A percentile compares a stretch with the other conserved stretches of the same genome.
Evolutionary conservation across 1,140 invertebrate genomes (phyloP).

Genomic region (Prorops nasuta): DNA sequence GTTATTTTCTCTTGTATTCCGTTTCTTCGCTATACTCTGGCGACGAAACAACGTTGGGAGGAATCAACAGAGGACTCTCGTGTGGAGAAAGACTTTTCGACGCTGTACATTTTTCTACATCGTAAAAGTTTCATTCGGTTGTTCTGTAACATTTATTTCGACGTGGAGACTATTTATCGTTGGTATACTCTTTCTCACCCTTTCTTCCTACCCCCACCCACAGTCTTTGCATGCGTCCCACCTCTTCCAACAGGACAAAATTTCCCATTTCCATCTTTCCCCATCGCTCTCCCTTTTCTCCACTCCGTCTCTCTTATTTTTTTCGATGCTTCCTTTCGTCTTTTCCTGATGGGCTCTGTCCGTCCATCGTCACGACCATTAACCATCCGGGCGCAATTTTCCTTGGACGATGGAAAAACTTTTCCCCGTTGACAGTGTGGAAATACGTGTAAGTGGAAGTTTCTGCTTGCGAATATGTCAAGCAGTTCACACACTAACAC

Average conservation of each 20-base stretch:
- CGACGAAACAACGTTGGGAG: slow-evolving; percentile 3
- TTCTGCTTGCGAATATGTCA: too few relatives aligned
- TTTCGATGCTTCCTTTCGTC: slow-evolving; percentile 16
- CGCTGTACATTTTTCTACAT: too few relatives aligned
- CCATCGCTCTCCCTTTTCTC: background rate
- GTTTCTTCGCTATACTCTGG: too few relatives aligned
- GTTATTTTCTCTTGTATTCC: too few relatives aligned
- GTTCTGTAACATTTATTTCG: too few relatives aligned
- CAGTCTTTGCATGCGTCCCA: background rate
- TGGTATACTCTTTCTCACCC: slow-evolving; percentile 4
- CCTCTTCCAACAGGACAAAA: too few relatives aligned
- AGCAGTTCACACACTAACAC: too few relatives aligned
- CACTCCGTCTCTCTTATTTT: slow-evolving; percentile 7
- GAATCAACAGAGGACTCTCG: slow-evolving; percentile 14
- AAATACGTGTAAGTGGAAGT: too few relatives aligned
- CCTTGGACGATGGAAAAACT: slow-evolving; percentile 25
- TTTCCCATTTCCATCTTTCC: background rate
- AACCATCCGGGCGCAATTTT: slow-evolving; percentile 25
- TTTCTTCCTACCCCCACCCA: slow-evolving; percentile 5
- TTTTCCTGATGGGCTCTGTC: slow-evolving; percentile 16
- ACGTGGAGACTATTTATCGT: too few relatives aligned
- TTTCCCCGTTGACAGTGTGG: too few relatives aligned
- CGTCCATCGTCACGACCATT: slow-evolving; percentile 23
- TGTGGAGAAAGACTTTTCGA: too few relatives aligned
- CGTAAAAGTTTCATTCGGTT: too few relatives aligned